phyloP scores from a whole-genome alignment of 2,888 invertebrate species.

The Erebia aethiops region DNA sequence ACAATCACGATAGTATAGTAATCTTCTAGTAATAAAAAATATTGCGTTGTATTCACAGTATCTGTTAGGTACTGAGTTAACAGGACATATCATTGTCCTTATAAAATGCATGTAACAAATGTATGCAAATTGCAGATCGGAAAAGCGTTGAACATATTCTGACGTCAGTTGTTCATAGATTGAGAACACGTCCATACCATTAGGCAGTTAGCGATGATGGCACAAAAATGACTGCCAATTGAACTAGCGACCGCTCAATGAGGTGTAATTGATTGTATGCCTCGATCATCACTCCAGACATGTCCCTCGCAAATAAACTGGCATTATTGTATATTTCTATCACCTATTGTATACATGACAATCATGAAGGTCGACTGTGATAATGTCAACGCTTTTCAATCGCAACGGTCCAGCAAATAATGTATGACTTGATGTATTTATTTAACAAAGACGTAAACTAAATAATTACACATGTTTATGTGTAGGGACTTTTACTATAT shows the following conservation, averaged over 20 bases:
- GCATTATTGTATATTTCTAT: constrained; percentile 37
- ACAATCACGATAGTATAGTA: no score
- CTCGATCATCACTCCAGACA: constrained; percentile 60
- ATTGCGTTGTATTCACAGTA: no score
- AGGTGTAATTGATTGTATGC: constrained; percentile 72
- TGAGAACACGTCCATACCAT: constrained; percentile 44
- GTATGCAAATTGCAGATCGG: not conserved
- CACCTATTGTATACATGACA: constrained; percentile 35
- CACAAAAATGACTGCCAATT: constrained; percentile 71
- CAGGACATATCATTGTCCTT: no score
- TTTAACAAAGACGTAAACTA: not conserved
- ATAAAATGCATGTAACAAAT: not conserved
- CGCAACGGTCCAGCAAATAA: constrained; percentile 9
- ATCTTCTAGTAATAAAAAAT: no score
- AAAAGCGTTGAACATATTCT: constrained; percentile 7
- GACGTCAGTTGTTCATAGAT: constrained; percentile 35
- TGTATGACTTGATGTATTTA: not conserved
- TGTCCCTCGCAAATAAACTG: constrained; percentile 35
- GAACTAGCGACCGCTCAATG: constrained; percentile 70
- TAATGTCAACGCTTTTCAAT: constrained; percentile 21
- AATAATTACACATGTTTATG: no score
- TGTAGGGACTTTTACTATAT: no score
- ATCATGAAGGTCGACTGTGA: constrained; percentile 27
- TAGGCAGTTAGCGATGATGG: constrained; percentile 52
- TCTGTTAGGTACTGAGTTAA: no score